Conservation (phyloP, 2,888 invertebrate species). For the Ceriagrion tenellum region DNA sequence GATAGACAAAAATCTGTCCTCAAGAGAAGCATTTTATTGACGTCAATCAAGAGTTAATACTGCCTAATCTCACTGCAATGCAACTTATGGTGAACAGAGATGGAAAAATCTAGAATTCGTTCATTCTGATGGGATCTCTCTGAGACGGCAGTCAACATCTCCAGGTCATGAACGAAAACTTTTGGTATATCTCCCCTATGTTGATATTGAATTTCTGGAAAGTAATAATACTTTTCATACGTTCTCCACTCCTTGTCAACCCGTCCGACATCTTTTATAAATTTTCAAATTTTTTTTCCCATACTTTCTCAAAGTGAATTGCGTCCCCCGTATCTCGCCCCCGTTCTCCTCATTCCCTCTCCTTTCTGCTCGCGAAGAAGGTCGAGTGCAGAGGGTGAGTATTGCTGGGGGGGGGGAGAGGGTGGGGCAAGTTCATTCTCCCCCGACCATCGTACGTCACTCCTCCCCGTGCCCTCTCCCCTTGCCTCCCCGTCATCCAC, state of each 20-base stretch:
- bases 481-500: not conserved
- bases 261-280: not conserved
- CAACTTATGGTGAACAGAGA: not conserved
- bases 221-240: not conserved
- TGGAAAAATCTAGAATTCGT: not conserved
- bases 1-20: no score
- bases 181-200: not conserved
- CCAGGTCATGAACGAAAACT: not conserved
- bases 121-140: not conserved
- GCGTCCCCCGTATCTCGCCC: not conserved
- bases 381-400: not conserved
- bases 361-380: not conserved
- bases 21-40: no score
- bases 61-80: not conserved
- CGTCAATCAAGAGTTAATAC: no score
- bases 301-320: not conserved
- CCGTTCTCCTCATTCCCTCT: not conserved
- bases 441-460: not conserved
- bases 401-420: not conserved
- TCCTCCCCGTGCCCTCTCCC: not conserved
- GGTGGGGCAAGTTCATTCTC: slow-evolving; percentile 13
- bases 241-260: not conserved
- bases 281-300: not conserved
- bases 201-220: not conserved
- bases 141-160: not conserved